Evolutionary conservation across 2,797 vertebrate genomes (phyloP).

Genomic region (Philypnodon macrostomus): DNA sequence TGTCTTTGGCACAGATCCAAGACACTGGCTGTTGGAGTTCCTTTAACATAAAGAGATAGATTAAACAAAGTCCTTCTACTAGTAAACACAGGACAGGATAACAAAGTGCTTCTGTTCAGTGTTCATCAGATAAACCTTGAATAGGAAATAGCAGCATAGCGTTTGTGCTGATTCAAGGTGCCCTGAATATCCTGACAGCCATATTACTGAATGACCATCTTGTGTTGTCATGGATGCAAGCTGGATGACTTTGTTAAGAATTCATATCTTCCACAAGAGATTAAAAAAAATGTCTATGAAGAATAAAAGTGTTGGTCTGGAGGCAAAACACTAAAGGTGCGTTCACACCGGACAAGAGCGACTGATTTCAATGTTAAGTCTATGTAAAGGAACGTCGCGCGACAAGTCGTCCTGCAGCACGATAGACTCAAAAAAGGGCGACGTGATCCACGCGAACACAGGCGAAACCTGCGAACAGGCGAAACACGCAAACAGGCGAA

Average conservation of each 20-base stretch:
- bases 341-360: too few species aligned
- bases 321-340: constrained; percentile 31
- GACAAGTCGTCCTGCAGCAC: too few species aligned
- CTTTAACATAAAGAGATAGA: constrained; percentile 7
- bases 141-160: constrained; percentile 3
- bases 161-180: constrained; percentile 11
- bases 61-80: constrained; percentile 2
- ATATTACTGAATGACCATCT: constrained; percentile 27
- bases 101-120: background rate
- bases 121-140: background rate
- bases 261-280: too few species aligned
- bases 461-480: too few species aligned
- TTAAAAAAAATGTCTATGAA: too few species aligned
- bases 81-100: background rate
- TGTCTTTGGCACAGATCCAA: background rate
- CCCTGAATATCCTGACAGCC: constrained; percentile 15
- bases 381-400: too few species aligned
- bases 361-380: too few species aligned
- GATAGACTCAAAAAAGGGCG: too few species aligned
- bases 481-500: too few species aligned
- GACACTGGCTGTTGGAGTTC: background rate
- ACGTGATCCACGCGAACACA: too few species aligned
- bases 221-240: constrained; percentile 31
- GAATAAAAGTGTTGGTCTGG: constrained; percentile 13
- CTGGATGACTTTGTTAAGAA: too few species aligned